Evolutionary conservation across 1,140 invertebrate species (phyloP).

Genomic region (Leptopilina boulardi): DNA sequence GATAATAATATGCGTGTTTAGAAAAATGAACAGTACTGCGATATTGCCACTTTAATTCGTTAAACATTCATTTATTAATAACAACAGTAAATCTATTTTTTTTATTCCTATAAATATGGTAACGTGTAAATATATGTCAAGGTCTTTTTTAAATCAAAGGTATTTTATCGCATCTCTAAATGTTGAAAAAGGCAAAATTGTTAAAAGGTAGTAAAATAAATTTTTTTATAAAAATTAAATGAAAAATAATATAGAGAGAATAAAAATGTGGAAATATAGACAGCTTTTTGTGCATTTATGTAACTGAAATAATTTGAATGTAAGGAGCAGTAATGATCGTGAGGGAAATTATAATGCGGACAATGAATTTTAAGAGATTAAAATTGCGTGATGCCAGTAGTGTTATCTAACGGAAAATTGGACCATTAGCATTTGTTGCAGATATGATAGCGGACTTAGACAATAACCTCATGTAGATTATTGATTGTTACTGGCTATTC

Average conservation of each 20-base stretch:
- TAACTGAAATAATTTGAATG: background rate
- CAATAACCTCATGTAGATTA: slow-evolving; percentile 11
- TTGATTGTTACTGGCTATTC: background rate
- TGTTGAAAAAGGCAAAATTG: no score
- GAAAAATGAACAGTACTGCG: no score
- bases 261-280: background rate
- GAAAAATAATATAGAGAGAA: background rate
- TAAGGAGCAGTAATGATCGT: background rate
- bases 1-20: no score
- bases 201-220: no score
- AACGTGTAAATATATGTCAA: no score
- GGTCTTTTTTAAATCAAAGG: no score
- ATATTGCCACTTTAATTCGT: no score
- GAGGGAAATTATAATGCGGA: background rate
- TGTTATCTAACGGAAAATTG: slow-evolving; percentile 3
- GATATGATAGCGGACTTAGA: background rate
- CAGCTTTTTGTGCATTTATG: background rate
- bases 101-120: no score
- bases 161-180: no score
- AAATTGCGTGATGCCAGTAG: background rate
- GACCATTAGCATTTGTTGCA: slow-evolving; percentile 11
- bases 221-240: background rate
- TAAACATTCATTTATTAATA: no score
- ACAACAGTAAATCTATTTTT: no score
- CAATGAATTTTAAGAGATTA: background rate